Evolutionary conservation across 2,888 invertebrate species (phyloP), one percentile per base, ranked within the genome.

Genomic region (Dyspetes luteomarginatus): DNA sequence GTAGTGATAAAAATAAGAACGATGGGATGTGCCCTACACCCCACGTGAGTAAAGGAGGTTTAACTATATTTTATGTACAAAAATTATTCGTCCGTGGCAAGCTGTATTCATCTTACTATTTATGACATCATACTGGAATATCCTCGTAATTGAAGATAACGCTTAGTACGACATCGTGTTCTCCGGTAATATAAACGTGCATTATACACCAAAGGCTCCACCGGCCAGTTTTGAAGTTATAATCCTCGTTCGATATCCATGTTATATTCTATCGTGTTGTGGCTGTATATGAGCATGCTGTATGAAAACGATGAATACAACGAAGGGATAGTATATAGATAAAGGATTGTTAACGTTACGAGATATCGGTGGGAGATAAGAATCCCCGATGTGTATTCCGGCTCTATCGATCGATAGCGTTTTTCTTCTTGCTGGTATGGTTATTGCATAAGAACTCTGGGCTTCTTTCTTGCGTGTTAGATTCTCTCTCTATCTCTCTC

Each of bases 391-490:
- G 58, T 74, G 68, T 78, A 78, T 74, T 69, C 74, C 65, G 17
- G 52, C 69, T 65, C 48, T 52, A 65, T 74, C 81, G 81, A 81
- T 78, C 77, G 78, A 78, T 69, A 68, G 68, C 64, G 48, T 24
- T n/a, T 50, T 45, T n/a, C 26, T 52, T 26, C 19, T 15, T 3
- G 50, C 41, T 48, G 50, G 50, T 26, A 43, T 15, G 45, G 36
- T 26, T 41, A 76, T 81, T 81, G 81, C 81, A 74, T 78, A 81
- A 81, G 64, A 73, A 55, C 74, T 67, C 60, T 30, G 78, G 81
- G 74, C 78, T 73, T 81, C 81, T 74, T 74, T 78, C 64, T 58
- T 81, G 81, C 81, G 81, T 78, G 81, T 74, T 78, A 74, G 73
- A 80, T 50, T 60, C 55, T 72, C 62, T 36, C 15, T 17, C 48